Percentiles rank a stretch among this genome's conserved stretches.
These are phyloP conservation scores for Bos javanicus DNA, from an alignment of 2,113 vertebrate species.

Conservation along the genomic window DNA sequence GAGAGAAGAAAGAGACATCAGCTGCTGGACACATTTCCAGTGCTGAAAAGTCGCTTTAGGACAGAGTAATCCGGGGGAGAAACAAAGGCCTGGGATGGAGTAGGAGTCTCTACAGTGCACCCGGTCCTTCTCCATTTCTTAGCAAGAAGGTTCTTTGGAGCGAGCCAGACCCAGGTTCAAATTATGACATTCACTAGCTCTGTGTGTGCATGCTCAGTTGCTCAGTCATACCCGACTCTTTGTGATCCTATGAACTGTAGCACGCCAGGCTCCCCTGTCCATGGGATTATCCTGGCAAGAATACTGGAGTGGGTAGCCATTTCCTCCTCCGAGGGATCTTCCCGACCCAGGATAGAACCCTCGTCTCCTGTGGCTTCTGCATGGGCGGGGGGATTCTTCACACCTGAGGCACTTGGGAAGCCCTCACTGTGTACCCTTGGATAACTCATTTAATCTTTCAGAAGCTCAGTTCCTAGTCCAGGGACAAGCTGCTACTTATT, in stretches of 20 bases:
- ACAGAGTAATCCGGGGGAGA: neutral
- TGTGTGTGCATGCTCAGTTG: neutral
- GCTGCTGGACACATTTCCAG: slow-evolving; percentile 32
- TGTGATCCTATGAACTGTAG: neutral
- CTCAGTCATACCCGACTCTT: neutral
- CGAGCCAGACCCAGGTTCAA: neutral
- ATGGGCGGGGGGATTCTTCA: neutral
- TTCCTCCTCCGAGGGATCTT: neutral
- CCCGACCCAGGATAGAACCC: neutral
- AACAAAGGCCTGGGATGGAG: neutral
- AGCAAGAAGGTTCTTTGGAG: neutral
- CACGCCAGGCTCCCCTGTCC: neutral
- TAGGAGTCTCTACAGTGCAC: neutral
- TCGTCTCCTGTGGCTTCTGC: neutral
- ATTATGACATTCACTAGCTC: neutral
- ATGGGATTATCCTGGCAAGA: neutral
- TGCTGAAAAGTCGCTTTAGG: neutral
- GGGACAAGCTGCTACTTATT: neutral
- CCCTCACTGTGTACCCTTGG: neutral
- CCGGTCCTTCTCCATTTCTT: neutral
- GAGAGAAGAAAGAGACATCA: slow-evolving; percentile 15
- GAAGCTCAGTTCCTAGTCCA: neutral
- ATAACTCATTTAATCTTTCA: neutral
- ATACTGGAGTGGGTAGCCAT: neutral
- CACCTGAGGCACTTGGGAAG: neutral